A percentile compares a stretch with the other conserved stretches of the same genome.
Conservation (phyloP, 1,140 invertebrate genomes). For the Bombus picipes region DNA sequence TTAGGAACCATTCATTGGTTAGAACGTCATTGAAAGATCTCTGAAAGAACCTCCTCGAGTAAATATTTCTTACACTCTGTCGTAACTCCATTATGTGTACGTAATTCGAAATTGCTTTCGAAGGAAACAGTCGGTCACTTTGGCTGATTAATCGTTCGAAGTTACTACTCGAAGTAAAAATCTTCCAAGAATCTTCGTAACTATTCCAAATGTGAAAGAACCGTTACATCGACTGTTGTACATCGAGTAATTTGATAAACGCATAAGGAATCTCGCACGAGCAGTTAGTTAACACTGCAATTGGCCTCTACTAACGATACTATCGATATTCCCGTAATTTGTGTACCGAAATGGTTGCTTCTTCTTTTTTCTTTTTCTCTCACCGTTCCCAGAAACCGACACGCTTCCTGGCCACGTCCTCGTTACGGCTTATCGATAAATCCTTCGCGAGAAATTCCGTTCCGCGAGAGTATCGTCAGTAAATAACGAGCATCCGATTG, state of each 20-base stretch:
- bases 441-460: slow-evolving; percentile 6
- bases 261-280: slow-evolving; percentile 6
- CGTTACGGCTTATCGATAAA: slow-evolving; percentile 48
- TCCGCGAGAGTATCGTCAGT: slow-evolving; percentile 18
- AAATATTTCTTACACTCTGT: not conserved
- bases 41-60: not conserved
- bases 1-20: slow-evolving; percentile 8
- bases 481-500: slow-evolving; percentile 28
- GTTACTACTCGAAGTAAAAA: not conserved
- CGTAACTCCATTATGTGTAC: not conserved
- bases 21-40: not conserved
- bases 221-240: not conserved
- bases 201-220: not conserved
- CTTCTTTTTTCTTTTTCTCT: not conserved
- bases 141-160: not conserved
- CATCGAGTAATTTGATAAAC: slow-evolving; percentile 16
- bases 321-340: slow-evolving; percentile 36
- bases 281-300: slow-evolving; percentile 17
- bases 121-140: not conserved
- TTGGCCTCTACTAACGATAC: not conserved
- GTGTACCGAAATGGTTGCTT: not conserved
- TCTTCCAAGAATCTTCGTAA: not conserved
- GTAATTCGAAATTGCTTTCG: not conserved
- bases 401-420: slow-evolving; percentile 11
- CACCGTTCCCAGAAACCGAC: slow-evolving; percentile 12